Base-by-base conservation (phyloP, 2,797 vertebrate genomes). In the Arrhamphus sclerolepis region DNA sequence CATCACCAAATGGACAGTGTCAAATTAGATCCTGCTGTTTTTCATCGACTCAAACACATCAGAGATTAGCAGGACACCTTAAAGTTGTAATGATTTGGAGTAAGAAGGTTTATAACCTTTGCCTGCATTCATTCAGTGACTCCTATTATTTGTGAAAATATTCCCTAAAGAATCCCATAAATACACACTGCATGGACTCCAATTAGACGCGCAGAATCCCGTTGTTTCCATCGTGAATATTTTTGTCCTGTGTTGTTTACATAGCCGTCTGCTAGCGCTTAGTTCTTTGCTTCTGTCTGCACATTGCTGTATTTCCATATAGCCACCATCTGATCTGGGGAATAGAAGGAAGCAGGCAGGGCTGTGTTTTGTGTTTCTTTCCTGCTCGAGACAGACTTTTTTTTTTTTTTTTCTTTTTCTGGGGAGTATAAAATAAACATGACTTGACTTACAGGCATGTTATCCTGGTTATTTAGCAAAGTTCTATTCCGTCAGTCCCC, bases 381-480 rank as follows among this genome's bases (percentile, higher is more conserved):
- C 46, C 20, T 46, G 22, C 24, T 44, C 6, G 18, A 44, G 48
- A 44, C 17, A 43, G 19, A 28, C 2, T 2, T 5, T 57, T 40
- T 56, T 14, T 48, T 26, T 26, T 26, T 26, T 4, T 8, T 57
- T 40, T 50, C 9, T 29, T 7, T 1, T 46, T 48, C 29, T 34
- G 7, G 24, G 40, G 38, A 24, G 19, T 21, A 1, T 52, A 16
- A 65, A 65, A 46, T 34, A 53, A 56, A 48, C 13, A 47, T n/a
- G 11, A 46, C 40, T 43, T 24, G 44, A 49, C 47, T 39, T 56
- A 19, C 3, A 55, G 5, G 6, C 50, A 43, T 22, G 21, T 57
- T 48, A 26, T 44, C 18, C 28, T 47, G 34, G 44, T 60, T 31
- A 48, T 42, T 43, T 39, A 39, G 29, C 46, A 31, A 38, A 34